Conservation (phyloP, 2,888 invertebrate genomes). For the Penaeus monodon region DNA sequence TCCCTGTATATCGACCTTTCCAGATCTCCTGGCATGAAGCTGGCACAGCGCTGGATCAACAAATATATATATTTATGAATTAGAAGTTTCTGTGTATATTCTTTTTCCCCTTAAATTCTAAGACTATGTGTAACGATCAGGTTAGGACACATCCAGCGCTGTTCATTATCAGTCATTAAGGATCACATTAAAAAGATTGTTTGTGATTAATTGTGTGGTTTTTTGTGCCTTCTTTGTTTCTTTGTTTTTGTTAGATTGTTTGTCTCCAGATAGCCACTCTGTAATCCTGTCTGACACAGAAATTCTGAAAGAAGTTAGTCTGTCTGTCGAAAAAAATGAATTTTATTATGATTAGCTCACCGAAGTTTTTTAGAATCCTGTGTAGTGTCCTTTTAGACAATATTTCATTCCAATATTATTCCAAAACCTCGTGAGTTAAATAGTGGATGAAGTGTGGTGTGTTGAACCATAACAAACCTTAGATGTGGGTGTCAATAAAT, state of each 20-base stretch:
- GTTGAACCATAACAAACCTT: conserved; percentile 30
- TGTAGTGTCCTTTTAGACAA: conserved; percentile 49
- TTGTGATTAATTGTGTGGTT: conserved; percentile 54
- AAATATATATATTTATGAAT: conserved; percentile 47
- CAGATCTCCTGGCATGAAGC: conserved; percentile 40
- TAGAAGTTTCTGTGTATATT: conserved; percentile 45
- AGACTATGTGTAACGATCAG: conserved; percentile 20
- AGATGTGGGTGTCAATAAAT: conserved; percentile 32
- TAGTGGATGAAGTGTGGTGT: conserved; percentile 32
- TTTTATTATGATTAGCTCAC: conserved; percentile 17
- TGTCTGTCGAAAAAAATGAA: conserved; percentile 19
- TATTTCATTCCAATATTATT: conserved; percentile 59
- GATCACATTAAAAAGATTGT: conserved; percentile 40
- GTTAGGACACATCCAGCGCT: conserved; percentile 12
- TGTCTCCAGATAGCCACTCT: conserved; percentile 41
- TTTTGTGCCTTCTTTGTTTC: conserved; percentile 60
- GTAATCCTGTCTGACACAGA: conserved; percentile 43
- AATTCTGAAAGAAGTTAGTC: conserved; percentile 23
- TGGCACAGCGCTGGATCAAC: conserved; percentile 41
- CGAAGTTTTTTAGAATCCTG: conserved; percentile 5
- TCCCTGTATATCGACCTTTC: conserved; percentile 19
- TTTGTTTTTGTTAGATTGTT: conserved; percentile 53
- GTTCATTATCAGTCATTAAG: conserved; percentile 31
- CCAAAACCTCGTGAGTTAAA: conserved; percentile 41
- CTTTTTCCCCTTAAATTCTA: conserved; percentile 30